Base-by-base conservation (phyloP, 2,888 invertebrate genomes). In the Sussaba pulchella region DNA sequence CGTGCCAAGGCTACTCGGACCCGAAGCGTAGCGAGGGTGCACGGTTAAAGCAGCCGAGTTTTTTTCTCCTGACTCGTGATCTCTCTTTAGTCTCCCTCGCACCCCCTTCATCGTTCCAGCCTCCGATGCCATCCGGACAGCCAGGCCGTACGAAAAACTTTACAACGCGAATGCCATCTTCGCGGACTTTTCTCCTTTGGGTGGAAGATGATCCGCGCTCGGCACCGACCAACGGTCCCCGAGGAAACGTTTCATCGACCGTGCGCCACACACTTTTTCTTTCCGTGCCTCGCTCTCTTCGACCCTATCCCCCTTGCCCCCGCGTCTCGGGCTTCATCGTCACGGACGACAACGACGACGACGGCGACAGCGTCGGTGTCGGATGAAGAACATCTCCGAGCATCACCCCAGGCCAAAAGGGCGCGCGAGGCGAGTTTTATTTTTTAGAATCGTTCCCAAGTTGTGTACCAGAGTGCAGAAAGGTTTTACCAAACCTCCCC, bases 101-200 rank as follows among this genome's bases (percentile, higher is more conserved):
- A 47, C 12, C 61, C n/a, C 12, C 19, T n/a, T 31, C 19, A 2
- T 39, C 36, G 19, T n/a, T 17, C 14, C 39, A 10, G 21, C 24
- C 52, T 24, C 45, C 66, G 45, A 61, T 52, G 36, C 47, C 26
- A 36, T 47, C 47, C 71, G 61, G n/a, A 19, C 63, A 41, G 17
- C 39, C 21, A 71, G 54, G 66, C 47, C 66, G 69, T 73, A 74
- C 41, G 66, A 86, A 84, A 89, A 90, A 89, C 87, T 90, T 90
- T 89, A 87, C 88, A 88, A 89, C 84, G 86, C 86, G 84, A 87
- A 84, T 85, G 85, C 86, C 85, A 83, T 86, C 85, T 82, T 85
- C 72, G 82, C 79, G 83, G 83, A 78, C 81, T 80, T 83, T 79
- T 82, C 79, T 74, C 73, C 72, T 75, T 77, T 73, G 76, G 82